These are phyloP conservation scores for Drosophila nr. medialis DNA, from an alignment of 2,888 invertebrate species.

Conservation along the genomic window DNA sequence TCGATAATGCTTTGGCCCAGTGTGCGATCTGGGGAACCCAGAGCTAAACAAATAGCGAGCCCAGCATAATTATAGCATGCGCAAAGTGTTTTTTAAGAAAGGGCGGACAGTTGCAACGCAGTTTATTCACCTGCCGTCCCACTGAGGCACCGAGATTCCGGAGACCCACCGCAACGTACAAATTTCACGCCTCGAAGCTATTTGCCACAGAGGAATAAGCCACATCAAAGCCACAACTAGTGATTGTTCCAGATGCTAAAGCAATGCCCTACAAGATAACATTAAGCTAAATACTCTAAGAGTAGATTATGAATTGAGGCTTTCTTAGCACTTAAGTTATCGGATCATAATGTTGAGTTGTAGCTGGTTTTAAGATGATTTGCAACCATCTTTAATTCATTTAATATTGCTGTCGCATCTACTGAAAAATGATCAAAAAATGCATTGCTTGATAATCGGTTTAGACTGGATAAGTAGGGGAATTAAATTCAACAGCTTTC, in stretches of 20 bases:
- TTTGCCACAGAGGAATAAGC: conserved; percentile 62
- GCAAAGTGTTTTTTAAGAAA: conserved; percentile 79
- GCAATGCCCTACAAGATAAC: neutral
- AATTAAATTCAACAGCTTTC: neutral
- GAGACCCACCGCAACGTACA: conserved; percentile 44
- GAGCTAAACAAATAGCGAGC: conserved; percentile 81
- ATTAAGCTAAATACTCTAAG: neutral
- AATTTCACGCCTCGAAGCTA: conserved; percentile 83
- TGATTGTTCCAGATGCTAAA: neutral
- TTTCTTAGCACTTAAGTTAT: neutral
- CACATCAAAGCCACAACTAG: conserved; percentile 1
- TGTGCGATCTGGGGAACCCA: conserved; percentile 35
- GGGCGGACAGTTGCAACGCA: conserved; percentile 82
- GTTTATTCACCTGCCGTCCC: conserved; percentile 82
- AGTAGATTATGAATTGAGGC: neutral
- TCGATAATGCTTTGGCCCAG: conserved; percentile 14
- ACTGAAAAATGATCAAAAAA: neutral
- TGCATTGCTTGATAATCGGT: neutral
- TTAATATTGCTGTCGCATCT: neutral
- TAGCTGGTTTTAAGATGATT: no score
- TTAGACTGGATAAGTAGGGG: neutral
- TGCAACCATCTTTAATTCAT: neutral
- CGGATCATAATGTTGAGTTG: neutral
- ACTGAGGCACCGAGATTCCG: conserved; percentile 13
- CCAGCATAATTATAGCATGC: conserved; percentile 79